Evolutionary conservation across 2,113 vertebrate species (phyloP), one percentile per base, ranked within the genome.

Genomic region (Periophthalmodon schlosseri): DNA sequence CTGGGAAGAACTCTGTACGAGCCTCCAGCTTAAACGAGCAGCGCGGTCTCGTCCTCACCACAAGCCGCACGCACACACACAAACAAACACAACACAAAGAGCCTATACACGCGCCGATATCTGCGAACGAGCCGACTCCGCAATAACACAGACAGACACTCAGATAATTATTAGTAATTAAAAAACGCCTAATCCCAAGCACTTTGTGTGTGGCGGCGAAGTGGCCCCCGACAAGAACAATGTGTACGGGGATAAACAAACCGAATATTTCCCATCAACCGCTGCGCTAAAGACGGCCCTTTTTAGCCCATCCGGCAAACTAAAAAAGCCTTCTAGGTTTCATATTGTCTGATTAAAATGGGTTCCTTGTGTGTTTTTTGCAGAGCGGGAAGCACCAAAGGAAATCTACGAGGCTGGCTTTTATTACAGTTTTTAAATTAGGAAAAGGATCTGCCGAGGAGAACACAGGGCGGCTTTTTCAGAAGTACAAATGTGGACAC

Each of bases 21-120:
- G 81, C 66, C 78, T 52, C 69, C 8, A 44, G 8, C 56, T 79
- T 64, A 76, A 80, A 78, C 84, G 60, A 80, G 65, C 34, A 81
- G 63, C 57, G 18, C 15, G 70, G 70, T 39, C 3, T 33, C 54
- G n/a, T 69, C 72, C 13, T 66, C 33, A 44, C 36, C 73, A 65
- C 66, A 76, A 47, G 83, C 56, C 5, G 16, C 20, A 71, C 13
- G 20, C 24, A 67, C 24, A 14, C 11, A 21, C 11, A 72, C 39
- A 63, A 54, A 10, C 20, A 56, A 52, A 52, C 49, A 52, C 15
- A 20, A 15, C 60, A 63, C 60, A 63, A 66, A 13, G 44, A 66
- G 21, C 2, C 23, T 11, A 75, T 24, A 63, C n/a, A 66, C 5
- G 52, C 13, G 8, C 63, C 70, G 14, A 47, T 50, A 61, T 36